Percentiles rank a stretch among this genome's conserved stretches.
Evolutionary conservation across 2,797 vertebrate genomes (phyloP).

Genomic region (Limosa lapponica): DNA sequence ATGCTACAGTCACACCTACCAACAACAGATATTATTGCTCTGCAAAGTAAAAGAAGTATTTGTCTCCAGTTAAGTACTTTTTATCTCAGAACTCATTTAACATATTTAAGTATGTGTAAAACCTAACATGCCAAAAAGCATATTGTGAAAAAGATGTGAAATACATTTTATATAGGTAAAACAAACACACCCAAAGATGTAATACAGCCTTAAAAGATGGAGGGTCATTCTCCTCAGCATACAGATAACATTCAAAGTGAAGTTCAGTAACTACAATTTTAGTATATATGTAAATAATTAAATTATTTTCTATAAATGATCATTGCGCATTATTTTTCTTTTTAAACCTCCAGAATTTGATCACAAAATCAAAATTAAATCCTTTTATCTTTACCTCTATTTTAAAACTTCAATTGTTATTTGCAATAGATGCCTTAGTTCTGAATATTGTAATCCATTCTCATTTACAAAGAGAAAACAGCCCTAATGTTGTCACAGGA

Average conservation of each 20-base stretch:
- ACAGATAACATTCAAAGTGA: neutral
- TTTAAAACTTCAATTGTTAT: neutral
- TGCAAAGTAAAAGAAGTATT: slow-evolving; percentile 15
- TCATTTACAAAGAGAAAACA: neutral
- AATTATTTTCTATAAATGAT: neutral
- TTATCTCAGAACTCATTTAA: slow-evolving; percentile 25
- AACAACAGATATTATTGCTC: slow-evolving; percentile 3
- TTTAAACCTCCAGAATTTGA: slow-evolving; percentile 10
- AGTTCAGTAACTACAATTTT: neutral
- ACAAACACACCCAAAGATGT: neutral
- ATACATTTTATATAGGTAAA: neutral
- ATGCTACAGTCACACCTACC: neutral
- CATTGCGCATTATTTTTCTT: neutral
- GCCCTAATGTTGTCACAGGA: neutral
- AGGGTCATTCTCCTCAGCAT: neutral
- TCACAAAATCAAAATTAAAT: neutral
- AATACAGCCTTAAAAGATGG: neutral
- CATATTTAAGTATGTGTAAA: slow-evolving; percentile 31
- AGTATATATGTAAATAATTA: neutral
- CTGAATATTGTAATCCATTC: neutral
- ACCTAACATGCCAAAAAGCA: neutral
- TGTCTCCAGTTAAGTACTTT: slow-evolving; percentile 3
- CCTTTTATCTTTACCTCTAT: neutral
- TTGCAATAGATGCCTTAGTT: neutral
- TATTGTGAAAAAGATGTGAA: neutral